Base-by-base conservation (phyloP, 2,797 vertebrate species). In the Mormyrops boulengeri region DNA sequence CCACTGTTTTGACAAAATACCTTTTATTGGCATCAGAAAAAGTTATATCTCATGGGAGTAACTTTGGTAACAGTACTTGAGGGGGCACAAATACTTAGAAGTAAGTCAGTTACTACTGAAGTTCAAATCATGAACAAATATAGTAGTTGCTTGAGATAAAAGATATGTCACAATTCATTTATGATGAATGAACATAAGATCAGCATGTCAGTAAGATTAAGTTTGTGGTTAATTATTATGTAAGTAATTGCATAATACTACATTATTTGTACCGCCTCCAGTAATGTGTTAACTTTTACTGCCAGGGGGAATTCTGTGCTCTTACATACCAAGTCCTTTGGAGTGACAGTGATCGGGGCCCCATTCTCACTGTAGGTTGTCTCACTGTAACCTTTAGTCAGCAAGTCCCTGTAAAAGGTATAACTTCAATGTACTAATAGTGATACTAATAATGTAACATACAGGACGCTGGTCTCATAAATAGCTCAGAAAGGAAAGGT, bases 341-440 rank as follows among this genome's bases (percentile, higher is more conserved):
- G 96, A 2, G 84, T 89, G 0, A 90, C 92, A 87, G 93, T 95
- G 62, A 96, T 93, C 6, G 19, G 92, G 4, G 91, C 92, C 2
- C 95, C 96, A 0, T 96, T 95, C 0, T 95, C 89, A 14, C 66
- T 88, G 91, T 97, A 96, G 86, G 92, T 91, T 0, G 95, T 96
- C 90, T 97, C 96, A 0, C 92, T 94, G 92, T 97, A 97, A 89
- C 95, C 93, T 88, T 91, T 89, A 57, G 93, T 90, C 85, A 97
- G 89, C 77, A 97, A 91, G 80, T 92, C 93, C 57, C 96, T 97
- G 73, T n/a, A 88, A 80, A 66, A 8, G 26, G 73, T 34, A 88
- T 41, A 14, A 55, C 30, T 38, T 87, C 7, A 55, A n/a, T 34
- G 22, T 38, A 19, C 2, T 57, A 14, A 57, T 38, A 12, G 38